Percentiles rank a stretch among this genome's conserved stretches.
Evolutionary conservation across 2,113 vertebrate species (phyloP).

Genomic region (Cygnus buccinator): DNA sequence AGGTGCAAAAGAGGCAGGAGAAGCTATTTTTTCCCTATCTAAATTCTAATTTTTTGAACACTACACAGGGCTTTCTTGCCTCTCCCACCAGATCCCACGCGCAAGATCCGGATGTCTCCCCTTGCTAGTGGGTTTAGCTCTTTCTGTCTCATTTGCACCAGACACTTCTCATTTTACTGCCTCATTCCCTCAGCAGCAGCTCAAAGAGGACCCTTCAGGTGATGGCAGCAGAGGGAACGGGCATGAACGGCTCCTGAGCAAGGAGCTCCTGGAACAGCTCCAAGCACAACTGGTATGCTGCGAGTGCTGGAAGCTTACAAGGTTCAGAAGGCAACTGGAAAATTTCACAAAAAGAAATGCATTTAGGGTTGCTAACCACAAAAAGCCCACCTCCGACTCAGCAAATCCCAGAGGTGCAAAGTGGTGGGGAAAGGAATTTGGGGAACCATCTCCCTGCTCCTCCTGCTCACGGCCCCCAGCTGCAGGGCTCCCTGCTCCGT

Average conservation of each 20-base stretch:
- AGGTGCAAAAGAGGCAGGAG: neutral
- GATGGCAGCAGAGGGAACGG: fast-evolving
- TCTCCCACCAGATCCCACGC: neutral
- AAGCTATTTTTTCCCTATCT: neutral
- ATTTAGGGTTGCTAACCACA: neutral
- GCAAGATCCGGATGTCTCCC: neutral
- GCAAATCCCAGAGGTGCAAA: neutral
- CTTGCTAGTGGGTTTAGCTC: neutral
- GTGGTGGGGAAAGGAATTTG: fast-evolving
- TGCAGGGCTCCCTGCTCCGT: neutral
- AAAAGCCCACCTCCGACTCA: neutral
- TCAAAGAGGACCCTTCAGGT: neutral
- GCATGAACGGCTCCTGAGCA: neutral
- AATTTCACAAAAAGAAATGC: neutral
- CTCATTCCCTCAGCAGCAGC: neutral
- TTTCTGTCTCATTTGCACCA: neutral
- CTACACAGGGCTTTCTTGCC: neutral
- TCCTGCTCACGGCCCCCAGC: neutral
- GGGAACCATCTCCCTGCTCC: neutral
- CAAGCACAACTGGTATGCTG: neutral
- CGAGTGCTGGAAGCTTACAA: neutral
- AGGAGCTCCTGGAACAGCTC: neutral
- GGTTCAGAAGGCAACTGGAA: neutral
- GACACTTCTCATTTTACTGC: neutral
- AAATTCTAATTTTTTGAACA: neutral